Evolutionary conservation across 1,140 invertebrate species (phyloP), one percentile per base, ranked within the genome.

Genomic region (Pseudachorutes palmiensis): DNA sequence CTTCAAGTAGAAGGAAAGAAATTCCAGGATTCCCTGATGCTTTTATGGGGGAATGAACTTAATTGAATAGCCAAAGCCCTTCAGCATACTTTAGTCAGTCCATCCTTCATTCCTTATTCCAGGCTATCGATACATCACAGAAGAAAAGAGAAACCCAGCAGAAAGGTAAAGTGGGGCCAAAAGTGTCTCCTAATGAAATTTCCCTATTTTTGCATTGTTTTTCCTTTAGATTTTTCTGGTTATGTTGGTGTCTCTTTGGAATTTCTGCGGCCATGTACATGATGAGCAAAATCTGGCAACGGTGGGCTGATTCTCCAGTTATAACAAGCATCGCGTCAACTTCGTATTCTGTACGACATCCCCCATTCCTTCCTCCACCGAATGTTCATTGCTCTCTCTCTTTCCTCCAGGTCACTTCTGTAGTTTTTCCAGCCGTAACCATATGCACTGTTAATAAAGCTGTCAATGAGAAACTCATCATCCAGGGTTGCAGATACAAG

Each of bases 361-460:
- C 48, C 63, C 36, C 36, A 19, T 12, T 9, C 5, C 9, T 57
- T 28, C 5, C 55, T 57, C 12, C n/a, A 57, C 26, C 5, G 12
- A 22, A 22, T 14, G 22, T 12, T 22, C n/a, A 57, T 12, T 57
- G 22, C 9, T 5, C 26, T 12, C 9, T 57, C 12, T 24, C 26
- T 57, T 57, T 9, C 9, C 12, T 12, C 5, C 5, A 22, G 26
- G n/a, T 57, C 26, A 61, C 51, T 5, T 55, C 51, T 33, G 62
- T 74, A 16, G 57, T 65, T 22, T 74, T 74, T 64, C 74, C 74
- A 2, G 72, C 74, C 2, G 72, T 74, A 0, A 74, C 74, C 16
- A 66, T 74, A 33, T 74, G 74, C 59, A 72, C 74, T 16, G 74
- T 74, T 1, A 74, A 74, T 48, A 74, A 74, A 59, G 74, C 74